A percentile compares a stretch with the other conserved stretches of the same genome.
Conservation (phyloP, 2,797 vertebrate species). For the Cryptoprocta ferox region DNA sequence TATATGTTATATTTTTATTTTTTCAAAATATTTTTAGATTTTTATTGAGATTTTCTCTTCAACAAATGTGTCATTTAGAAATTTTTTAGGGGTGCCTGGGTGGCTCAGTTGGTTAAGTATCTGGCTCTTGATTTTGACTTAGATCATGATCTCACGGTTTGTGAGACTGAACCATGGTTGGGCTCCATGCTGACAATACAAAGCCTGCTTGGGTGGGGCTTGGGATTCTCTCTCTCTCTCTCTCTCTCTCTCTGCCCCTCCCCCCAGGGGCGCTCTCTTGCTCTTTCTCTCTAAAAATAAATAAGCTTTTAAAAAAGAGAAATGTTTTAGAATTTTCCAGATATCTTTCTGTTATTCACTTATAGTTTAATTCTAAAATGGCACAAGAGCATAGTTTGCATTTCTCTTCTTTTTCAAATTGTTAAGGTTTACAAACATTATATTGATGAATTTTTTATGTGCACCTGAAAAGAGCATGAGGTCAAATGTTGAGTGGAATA, state of each 20-base stretch:
- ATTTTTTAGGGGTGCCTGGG: background rate
- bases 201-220: too few species aligned
- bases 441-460: background rate
- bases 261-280: too few species aligned
- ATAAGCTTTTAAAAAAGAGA: too few species aligned
- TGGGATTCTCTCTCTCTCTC: too few species aligned
- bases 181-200: too few species aligned
- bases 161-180: too few species aligned
- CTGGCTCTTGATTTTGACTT: too few species aligned
- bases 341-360: background rate
- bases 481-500: background rate
- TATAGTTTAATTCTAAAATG: background rate
- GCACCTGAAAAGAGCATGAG: background rate
- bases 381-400: background rate
- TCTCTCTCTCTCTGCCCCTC: too few species aligned
- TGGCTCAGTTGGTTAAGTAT: too few species aligned
- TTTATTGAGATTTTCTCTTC: background rate
- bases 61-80: slow-evolving; percentile 14
- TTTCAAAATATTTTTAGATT: background rate
- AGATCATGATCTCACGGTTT: too few species aligned
- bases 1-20: background rate
- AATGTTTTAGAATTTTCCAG: background rate
- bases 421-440: background rate
- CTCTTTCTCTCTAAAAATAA: too few species aligned
- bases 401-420: background rate